Evolutionary conservation across 2,113 vertebrate genomes (phyloP), one percentile per base, ranked within the genome.

Genomic region (Abramis brama): DNA sequence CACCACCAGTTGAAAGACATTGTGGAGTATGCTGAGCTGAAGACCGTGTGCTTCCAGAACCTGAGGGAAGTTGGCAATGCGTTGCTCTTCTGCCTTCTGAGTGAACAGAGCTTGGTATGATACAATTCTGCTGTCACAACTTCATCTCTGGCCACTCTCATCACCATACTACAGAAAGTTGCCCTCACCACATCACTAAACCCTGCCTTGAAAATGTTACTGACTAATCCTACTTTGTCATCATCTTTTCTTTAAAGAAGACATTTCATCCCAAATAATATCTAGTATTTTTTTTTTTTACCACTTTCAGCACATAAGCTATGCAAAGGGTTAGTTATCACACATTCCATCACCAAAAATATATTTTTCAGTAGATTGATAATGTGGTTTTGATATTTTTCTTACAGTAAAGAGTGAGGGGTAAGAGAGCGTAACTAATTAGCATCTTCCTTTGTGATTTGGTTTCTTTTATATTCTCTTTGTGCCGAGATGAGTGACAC

Each of bases 1-100:
- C 96, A 97, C 90, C 96, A 97, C 90, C 96, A 97, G 91, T 83
- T 97, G 90, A 97, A 97, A 90, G 96, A 97, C 91, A 97, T 97
- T 0, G 96, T 97, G 84, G 96, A 97, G 76, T 97, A 97, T 0
- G 96, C 96, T 0, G 96, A 97, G 89, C 91, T 97, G 90, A 97
- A 97, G 92, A 97, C 96, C 0, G 96, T 97, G 73, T 97, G 96
- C 89, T 97, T 97, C 91, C 96, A 97, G 91, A 97, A 96, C 91
- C 94, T 97, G 85, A 92, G 96, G 87, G 96, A 97, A 91, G 96
- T 97, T 89, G 96, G 96, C 79, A 97, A 97, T 7, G 96, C 96
- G 0, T 76, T 97, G 55, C 96, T 97, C 82, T 97, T 97, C 94
- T 97, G 96, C 84, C 93, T 97, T 59, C 96, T 97, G 50, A 96